Evolutionary conservation across 2,113 vertebrate species (phyloP), one percentile per base, ranked within the genome.

Genomic region (Ptychochromis oligacanthus): DNA sequence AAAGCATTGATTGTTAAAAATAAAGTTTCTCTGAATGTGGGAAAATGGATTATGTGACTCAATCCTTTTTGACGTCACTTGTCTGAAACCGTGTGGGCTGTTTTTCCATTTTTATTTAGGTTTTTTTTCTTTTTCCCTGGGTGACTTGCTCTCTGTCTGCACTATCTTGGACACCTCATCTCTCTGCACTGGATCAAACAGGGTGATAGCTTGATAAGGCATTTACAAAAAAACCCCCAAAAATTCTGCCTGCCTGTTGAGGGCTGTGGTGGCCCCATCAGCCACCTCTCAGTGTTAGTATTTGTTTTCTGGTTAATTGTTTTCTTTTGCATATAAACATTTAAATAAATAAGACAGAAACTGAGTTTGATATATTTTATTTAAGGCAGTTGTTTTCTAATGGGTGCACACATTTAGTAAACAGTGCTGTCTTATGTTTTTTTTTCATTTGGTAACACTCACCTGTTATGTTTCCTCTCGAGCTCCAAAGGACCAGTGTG

Each of bases 11-110:
- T 34, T 54, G 67, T 72, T 52, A 52, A 72, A 72, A 72, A 72
- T 54, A 72, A 72, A 52, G 46, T 72, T 72, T 14, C 26, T 54
- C 18, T n/a, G 52, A 72, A 54, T 31, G 31, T 70, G 18, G 65
- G 43, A 70, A 70, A 70, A 70, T 72, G 24, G 67, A 72, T 72
- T 54, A n/a, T 72, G 11, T 72, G 67, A 72, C 6, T 72, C 46
- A 72, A 5, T 72, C 17, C 26, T n/a, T 72, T 54, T 72, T 72
- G 43, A 72, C 31, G 46, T 72, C 46, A 54, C 26, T 31, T 26
- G 67, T 72, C 67, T 54, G 46, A 72, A 54, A 72, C 46, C 11
- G 31, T 72, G 67, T 72, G 67, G 67, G 67, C 67, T 54, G 67
- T 72, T 72, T 31, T 72, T 72, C 11, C 18, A 6, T 72, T 54